A percentile compares a stretch with the other conserved stretches of the same genome.
These are phyloP conservation scores for Diogma glabrata DNA, from an alignment of 2,888 invertebrate species.

Conservation along the genomic window DNA sequence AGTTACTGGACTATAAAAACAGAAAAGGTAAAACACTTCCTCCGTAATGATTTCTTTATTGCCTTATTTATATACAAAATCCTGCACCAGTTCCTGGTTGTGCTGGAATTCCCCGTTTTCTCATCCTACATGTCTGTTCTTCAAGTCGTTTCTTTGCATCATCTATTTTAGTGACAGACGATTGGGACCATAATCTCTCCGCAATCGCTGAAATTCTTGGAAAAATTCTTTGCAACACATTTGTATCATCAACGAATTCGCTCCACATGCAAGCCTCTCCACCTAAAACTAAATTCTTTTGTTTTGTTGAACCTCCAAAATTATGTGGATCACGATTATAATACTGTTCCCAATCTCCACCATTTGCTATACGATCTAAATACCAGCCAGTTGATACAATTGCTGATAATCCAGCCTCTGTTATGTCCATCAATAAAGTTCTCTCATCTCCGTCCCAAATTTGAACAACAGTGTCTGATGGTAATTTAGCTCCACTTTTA, in stretches of 20 bases:
- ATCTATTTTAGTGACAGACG: constrained; percentile 21
- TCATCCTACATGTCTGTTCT: constrained; percentile 56
- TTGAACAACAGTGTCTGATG: constrained; percentile 60
- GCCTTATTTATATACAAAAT: constrained; percentile 41
- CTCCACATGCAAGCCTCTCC: constrained; percentile 93
- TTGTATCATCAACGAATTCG: constrained; percentile 65
- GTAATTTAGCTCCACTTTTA: constrained; percentile 52
- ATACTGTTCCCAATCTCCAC: constrained; percentile 57
- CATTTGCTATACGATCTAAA: constrained; percentile 56
- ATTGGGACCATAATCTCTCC: constrained; percentile 67
- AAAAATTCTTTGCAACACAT: constrained; percentile 55
- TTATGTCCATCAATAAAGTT: constrained; percentile 37
- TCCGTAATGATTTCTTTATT: too few species aligned
- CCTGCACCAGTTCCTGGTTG: constrained; percentile 53
- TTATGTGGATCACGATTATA: constrained; percentile 58
- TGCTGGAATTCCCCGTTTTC: constrained; percentile 48
- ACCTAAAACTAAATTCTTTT: constrained; percentile 61
- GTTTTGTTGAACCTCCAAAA: constrained; percentile 38
- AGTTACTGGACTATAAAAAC: too few species aligned
- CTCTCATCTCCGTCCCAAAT: constrained; percentile 53
- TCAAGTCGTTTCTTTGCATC: constrained; percentile 50
- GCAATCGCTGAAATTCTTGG: constrained; percentile 78
- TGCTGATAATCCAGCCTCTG: constrained; percentile 47
- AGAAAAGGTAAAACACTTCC: too few species aligned
- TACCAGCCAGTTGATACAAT: constrained; percentile 83